These are phyloP conservation scores for Ornithorhynchus anatinus DNA, from an alignment of 2,113 vertebrate species.

Conservation along the genomic window DNA sequence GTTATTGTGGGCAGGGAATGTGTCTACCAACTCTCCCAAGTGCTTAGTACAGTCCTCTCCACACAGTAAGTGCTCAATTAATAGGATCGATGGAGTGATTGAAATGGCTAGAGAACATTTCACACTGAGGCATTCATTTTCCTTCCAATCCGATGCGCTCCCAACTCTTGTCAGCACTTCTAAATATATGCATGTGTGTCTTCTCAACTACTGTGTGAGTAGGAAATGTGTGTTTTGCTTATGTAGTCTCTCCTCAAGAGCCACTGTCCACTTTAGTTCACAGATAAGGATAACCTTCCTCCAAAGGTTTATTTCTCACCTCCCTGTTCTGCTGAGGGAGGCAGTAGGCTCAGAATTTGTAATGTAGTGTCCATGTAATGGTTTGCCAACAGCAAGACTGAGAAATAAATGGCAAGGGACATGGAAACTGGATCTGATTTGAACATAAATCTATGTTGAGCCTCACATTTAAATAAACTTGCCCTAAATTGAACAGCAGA, in stretches of 20 bases:
- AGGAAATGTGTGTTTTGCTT: not conserved
- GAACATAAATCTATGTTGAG: constrained; percentile 38
- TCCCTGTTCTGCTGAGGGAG: constrained; percentile 1
- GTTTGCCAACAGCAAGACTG: constrained; percentile 37
- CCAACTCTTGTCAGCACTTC: too few relatives aligned
- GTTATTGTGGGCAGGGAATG: too few relatives aligned
- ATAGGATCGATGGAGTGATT: too few relatives aligned
- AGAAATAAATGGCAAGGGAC: constrained; percentile 51
- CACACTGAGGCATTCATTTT: too few relatives aligned
- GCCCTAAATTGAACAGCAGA: not conserved
- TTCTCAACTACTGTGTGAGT: too few relatives aligned
- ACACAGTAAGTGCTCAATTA: too few relatives aligned
- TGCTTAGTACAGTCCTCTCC: too few relatives aligned
- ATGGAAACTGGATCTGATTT: constrained; percentile 43
- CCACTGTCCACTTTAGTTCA: not conserved
- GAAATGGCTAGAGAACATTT: too few relatives aligned
- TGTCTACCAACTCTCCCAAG: too few relatives aligned
- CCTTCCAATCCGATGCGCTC: too few relatives aligned
- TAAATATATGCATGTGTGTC: too few relatives aligned
- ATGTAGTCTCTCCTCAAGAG: not conserved
- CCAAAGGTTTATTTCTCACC: not conserved
- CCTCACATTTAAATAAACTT: constrained; percentile 59
- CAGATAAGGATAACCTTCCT: too few relatives aligned
- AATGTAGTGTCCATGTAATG: constrained; percentile 14
- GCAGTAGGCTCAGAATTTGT: constrained; percentile 33